Conservation (phyloP, 2,888 invertebrate species). For the Autographa pulchrina region DNA sequence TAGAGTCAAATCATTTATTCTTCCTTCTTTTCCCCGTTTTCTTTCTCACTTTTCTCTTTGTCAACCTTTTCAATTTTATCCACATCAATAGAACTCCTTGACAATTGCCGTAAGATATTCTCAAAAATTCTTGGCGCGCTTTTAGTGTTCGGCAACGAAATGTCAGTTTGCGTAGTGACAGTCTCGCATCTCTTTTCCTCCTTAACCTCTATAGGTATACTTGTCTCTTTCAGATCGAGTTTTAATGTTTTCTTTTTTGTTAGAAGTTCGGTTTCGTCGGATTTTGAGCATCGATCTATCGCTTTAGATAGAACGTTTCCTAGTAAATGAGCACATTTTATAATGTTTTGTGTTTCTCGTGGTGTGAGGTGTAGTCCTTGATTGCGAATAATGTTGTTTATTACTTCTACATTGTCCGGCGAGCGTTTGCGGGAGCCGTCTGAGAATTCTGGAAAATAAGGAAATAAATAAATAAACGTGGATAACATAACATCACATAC, state of each 20-base stretch:
- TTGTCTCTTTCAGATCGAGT: constrained; percentile 78
- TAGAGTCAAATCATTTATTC: too few relatives aligned
- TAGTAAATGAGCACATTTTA: constrained; percentile 83
- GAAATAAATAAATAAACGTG: neutral
- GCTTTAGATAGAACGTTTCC: constrained; percentile 80
- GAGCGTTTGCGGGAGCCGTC: constrained; percentile 76
- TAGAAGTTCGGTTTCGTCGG: constrained; percentile 60
- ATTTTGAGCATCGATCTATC: constrained; percentile 74
- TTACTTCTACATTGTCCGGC: constrained; percentile 73
- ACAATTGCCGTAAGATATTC: constrained; percentile 81
- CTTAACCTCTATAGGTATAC: constrained; percentile 69
- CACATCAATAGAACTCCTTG: constrained; percentile 80
- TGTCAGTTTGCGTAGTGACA: constrained; percentile 84
- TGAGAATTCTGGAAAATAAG: constrained; percentile 71
- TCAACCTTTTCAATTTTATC: constrained; percentile 40
- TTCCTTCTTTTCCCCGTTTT: constrained; percentile 4
- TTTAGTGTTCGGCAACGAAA: constrained; percentile 84
- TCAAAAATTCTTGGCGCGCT: constrained; percentile 87
- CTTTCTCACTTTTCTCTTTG: constrained; percentile 17
- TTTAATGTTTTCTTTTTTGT: constrained; percentile 76
- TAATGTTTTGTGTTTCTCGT: constrained; percentile 81
- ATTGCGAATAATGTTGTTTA: constrained; percentile 76
- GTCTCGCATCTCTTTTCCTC: constrained; percentile 76
- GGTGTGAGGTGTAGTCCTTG: constrained; percentile 81
- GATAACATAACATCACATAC: too few relatives aligned